Evolutionary conservation across 2,888 invertebrate species (phyloP).

Genomic region (Blomia tropicalis): DNA sequence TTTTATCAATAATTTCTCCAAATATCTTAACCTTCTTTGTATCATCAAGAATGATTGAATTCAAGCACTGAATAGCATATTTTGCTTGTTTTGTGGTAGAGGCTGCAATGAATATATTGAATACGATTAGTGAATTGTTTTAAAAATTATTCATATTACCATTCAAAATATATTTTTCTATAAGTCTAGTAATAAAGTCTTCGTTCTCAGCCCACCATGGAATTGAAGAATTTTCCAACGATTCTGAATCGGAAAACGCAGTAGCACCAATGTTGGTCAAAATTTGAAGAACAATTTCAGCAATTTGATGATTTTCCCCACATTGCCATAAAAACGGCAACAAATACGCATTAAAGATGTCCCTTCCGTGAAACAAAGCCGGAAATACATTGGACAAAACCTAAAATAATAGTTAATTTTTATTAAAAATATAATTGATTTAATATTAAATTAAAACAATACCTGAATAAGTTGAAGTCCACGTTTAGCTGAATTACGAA

Average conservation of each 20-base stretch:
- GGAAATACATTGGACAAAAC: slow-evolving; percentile 83
- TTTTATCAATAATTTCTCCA: slow-evolving; percentile 56
- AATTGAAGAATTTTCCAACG: slow-evolving; percentile 7
- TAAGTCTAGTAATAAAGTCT: slow-evolving; percentile 23
- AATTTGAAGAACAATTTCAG: slow-evolving; percentile 74
- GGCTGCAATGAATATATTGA: slow-evolving; percentile 11
- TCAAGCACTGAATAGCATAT: slow-evolving; percentile 78
- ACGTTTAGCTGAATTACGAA: slow-evolving; percentile 65
- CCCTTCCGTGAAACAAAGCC: slow-evolving; percentile 71
- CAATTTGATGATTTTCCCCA: slow-evolving; percentile 53
- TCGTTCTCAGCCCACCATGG: slow-evolving; percentile 26
- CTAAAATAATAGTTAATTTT: slow-evolving; percentile 36
- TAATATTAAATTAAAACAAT: slow-evolving; percentile 32
- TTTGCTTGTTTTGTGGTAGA: slow-evolving; percentile 86
- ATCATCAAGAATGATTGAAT: slow-evolving; percentile 35
- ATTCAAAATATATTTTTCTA: slow-evolving; percentile 25
- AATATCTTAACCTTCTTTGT: slow-evolving; percentile 54
- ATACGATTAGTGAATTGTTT: not conserved
- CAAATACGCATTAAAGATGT: slow-evolving; percentile 47
- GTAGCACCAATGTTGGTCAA: slow-evolving; percentile 36
- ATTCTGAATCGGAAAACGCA: slow-evolving; percentile 29
- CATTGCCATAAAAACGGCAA: slow-evolving; percentile 27
- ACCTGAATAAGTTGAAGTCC: slow-evolving; percentile 71
- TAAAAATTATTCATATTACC: slow-evolving; percentile 17
- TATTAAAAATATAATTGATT: slow-evolving; percentile 25